These are phyloP conservation scores for Habroteleia sp. DNA, from an alignment of 2,888 invertebrate species.

Conservation along the genomic window DNA sequence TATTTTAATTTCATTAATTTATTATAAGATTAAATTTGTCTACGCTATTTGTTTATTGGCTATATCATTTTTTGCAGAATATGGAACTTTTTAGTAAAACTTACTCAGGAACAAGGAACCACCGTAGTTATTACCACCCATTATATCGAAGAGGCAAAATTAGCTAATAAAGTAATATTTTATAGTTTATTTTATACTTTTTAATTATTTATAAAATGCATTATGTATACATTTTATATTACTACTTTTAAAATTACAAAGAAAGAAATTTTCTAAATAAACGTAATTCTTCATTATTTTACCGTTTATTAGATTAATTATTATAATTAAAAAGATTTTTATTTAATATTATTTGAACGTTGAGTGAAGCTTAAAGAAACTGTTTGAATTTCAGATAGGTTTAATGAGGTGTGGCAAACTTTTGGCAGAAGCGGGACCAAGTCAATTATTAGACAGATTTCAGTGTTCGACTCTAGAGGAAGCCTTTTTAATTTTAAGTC, in stretches of 20 bases:
- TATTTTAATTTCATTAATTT: too few relatives aligned
- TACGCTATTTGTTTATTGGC: too few relatives aligned
- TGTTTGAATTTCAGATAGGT: conserved; percentile 87
- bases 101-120: conserved; percentile 86
- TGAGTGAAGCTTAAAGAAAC: not conserved
- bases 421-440: conserved; percentile 92
- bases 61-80: conserved; percentile 89
- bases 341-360: too few relatives aligned
- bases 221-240: too few relatives aligned
- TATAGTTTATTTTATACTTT: not conserved
- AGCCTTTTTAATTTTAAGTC: conserved; percentile 91
- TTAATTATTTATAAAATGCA: too few relatives aligned
- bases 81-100: conserved; percentile 91
- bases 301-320: too few relatives aligned
- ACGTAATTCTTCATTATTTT: too few relatives aligned
- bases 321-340: too few relatives aligned
- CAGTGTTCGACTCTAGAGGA: conserved; percentile 91
- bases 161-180: conserved; percentile 87
- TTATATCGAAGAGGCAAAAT: conserved; percentile 95
- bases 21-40: too few relatives aligned
- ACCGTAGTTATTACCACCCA: conserved; percentile 96
- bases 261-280: too few relatives aligned
- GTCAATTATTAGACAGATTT: conserved; percentile 86
- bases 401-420: conserved; percentile 92
- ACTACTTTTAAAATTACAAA: too few relatives aligned